Evolutionary conservation across 1,140 invertebrate species (phyloP).

Genomic region (Gonioctena quinquepunctata): DNA sequence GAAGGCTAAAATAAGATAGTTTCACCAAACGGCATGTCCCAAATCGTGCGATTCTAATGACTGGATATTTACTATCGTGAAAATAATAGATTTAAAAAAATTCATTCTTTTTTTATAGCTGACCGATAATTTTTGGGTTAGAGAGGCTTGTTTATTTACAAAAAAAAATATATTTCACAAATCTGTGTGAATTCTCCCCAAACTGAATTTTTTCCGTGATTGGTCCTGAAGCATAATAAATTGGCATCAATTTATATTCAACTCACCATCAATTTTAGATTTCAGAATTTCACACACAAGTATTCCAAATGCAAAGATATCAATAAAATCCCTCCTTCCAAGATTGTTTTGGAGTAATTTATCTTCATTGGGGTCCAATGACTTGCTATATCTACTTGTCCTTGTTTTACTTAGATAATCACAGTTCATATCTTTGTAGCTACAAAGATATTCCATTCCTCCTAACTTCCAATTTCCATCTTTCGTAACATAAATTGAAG

Average conservation of each 20-base stretch:
- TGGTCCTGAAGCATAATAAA: conserved; percentile 2
- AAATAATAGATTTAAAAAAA: no score
- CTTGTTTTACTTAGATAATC: conserved; percentile 71
- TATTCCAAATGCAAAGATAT: conserved; percentile 81
- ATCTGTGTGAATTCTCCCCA: no score
- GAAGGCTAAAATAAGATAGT: no score
- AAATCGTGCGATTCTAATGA: no score
- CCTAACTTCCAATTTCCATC: conserved; percentile 84
- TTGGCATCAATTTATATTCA: no score
- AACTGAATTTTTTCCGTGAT: no score
- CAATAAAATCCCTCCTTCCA: conserved; percentile 64
- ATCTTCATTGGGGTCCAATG: conserved; percentile 73
- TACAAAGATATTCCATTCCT: conserved; percentile 78
- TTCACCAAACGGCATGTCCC: no score
- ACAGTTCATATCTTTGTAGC: conserved; percentile 67
- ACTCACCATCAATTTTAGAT: conserved; percentile 50
- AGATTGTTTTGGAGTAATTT: conserved; percentile 54
- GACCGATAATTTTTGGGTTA: no score
- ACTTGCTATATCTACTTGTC: conserved; percentile 66
- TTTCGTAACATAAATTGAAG: conserved; percentile 78
- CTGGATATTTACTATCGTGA: no score
- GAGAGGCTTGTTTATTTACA: no score
- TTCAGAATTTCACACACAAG: conserved; percentile 75
- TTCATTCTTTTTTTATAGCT: no score
- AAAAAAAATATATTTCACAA: no score